A percentile compares a stretch with the other conserved stretches of the same genome.
Evolutionary conservation across 2,888 invertebrate genomes (phyloP).

Genomic region (Zhengitettix transpicula): DNA sequence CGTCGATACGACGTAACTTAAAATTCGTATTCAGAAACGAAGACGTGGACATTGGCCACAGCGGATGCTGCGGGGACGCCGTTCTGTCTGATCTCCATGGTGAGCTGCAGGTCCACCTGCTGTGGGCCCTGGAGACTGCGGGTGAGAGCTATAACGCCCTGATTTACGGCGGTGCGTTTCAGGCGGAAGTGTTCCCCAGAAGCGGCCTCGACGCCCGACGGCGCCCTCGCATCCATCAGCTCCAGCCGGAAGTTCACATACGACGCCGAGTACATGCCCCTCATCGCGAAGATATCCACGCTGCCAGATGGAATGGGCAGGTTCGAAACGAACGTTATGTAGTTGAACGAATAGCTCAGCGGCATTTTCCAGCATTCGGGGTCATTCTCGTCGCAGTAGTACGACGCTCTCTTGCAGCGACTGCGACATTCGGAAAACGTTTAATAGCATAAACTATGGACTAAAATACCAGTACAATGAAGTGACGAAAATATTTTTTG

Average conservation of each 20-base stretch:
- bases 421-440: neutral
- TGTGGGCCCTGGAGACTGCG: slow-evolving; percentile 71
- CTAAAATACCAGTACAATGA: no score
- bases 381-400: slow-evolving; percentile 50
- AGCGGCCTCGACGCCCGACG: slow-evolving; percentile 32
- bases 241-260: slow-evolving; percentile 59
- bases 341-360: slow-evolving; percentile 80
- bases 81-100: slow-evolving; percentile 65
- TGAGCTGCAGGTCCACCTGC: slow-evolving; percentile 72
- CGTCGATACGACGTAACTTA: slow-evolving; percentile 22
- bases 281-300: slow-evolving; percentile 73
- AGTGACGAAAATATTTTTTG: no score
- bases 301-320: slow-evolving; percentile 49
- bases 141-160: slow-evolving; percentile 60
- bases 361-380: slow-evolving; percentile 61
- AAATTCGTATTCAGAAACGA: slow-evolving; percentile 70
- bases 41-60: slow-evolving; percentile 69
- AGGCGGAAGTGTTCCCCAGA: slow-evolving; percentile 27
- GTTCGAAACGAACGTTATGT: slow-evolving; percentile 79
- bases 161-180: slow-evolving; percentile 41
- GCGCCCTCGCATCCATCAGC: slow-evolving; percentile 46
- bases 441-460: no score
- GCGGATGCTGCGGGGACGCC: slow-evolving; percentile 63
- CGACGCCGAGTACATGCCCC: slow-evolving; percentile 53
- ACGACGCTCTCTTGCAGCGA: neutral